Evolutionary conservation across 2,797 vertebrate species (phyloP).

Genomic region (Arnoldichthys spilopterus): DNA sequence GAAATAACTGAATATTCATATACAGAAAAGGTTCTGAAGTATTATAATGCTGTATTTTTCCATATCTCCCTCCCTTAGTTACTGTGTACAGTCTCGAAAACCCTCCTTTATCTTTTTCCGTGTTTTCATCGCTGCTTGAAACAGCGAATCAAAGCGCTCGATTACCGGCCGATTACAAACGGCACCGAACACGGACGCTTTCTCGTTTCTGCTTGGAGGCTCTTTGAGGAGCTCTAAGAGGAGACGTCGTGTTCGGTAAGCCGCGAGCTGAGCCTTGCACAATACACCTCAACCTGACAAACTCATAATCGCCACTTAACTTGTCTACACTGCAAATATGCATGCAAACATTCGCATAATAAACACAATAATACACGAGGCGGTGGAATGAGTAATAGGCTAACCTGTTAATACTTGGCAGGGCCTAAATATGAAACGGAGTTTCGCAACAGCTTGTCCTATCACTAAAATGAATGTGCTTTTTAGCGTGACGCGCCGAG

Average conservation of each 20-base stretch:
- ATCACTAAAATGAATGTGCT: conserved; percentile 42
- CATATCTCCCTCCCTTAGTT: too few relatives aligned
- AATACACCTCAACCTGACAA: background rate
- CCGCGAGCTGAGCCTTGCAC: background rate
- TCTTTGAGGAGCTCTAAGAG: background rate
- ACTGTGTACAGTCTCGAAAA: too few relatives aligned
- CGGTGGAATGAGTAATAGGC: conserved; percentile 40
- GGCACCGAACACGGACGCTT: background rate
- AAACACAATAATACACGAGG: conserved; percentile 16
- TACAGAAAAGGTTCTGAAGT: too few relatives aligned
- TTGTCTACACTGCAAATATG: conserved; percentile 3
- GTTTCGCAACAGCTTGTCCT: conserved; percentile 36
- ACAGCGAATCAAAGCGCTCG: too few relatives aligned
- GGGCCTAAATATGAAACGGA: conserved; percentile 35
- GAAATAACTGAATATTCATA: too few relatives aligned
- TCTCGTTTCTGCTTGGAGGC: background rate
- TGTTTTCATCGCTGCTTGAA: too few relatives aligned
- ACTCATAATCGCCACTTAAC: conserved; percentile 22
- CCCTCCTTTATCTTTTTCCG: too few relatives aligned
- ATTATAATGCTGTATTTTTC: too few relatives aligned
- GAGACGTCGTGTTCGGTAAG: background rate
- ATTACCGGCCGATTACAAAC: too few relatives aligned
- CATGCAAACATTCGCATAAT: conserved; percentile 33
- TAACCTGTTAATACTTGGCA: conserved; percentile 50
- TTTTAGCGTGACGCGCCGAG: conserved; percentile 66